Evolutionary conservation across 2,888 invertebrate species (phyloP), one percentile per base, ranked within the genome.

Genomic region (Punctoribates punctum): DNA sequence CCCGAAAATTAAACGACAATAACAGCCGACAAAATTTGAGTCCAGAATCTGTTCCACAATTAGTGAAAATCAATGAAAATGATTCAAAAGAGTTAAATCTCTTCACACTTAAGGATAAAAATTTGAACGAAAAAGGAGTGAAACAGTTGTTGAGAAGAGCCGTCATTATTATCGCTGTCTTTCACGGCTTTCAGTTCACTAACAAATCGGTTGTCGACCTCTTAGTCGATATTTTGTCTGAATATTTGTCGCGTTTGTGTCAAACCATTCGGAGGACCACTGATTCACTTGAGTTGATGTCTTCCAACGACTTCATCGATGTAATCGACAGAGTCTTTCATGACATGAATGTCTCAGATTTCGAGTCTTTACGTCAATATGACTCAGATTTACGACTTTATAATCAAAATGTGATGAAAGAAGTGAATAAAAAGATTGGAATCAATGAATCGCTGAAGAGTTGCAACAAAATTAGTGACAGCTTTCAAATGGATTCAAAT

Each of bases 331-430:
- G 73, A 42, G 54, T 54, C 25, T 51, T 76, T 27, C 73, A 57
- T 51, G 73, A 76, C 34, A 54, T 76, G 60, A 73, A 73, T 57
- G 76, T 76, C 20, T 34, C 76, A 4, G 34, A 76, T 38, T 73
- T 76, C 4, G 76, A 76, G 20, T 17, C 76, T 51, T 62, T 76
- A 29, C 46, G 51, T 57, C 48, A 62, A 29, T 73, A 42, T 46
- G 42, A 70, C 23, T 70, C 46, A 4, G 70, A 70, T 42, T 34
- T 70, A 46, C 17, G 23, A 3, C 42, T 23, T 23, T 70, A 70
- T 20, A 70, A 70, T 23, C 70, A 70, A 20, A 70, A 70, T 23
- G 23, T 70, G 2, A 20, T 70, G 5, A 70, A 70, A 70, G 70
- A 70, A 38, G 70, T 46, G 20, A 13, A 20, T 5, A 70, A 38